Conservation (phyloP, 2,797 vertebrate species). For the Heliangelus exortis region DNA sequence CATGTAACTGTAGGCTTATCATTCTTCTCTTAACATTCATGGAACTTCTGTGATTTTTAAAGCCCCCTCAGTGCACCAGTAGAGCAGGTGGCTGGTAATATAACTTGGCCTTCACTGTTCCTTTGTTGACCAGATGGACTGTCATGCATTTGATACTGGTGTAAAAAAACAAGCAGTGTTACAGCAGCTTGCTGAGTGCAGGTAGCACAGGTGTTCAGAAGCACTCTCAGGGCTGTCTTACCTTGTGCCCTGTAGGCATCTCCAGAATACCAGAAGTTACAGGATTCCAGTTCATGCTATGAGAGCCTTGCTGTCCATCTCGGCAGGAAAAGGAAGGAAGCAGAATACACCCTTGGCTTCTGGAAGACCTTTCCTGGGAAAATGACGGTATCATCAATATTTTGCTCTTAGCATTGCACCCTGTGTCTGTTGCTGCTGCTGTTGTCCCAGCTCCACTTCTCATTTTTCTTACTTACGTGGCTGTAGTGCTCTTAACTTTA, state of each 20-base stretch:
- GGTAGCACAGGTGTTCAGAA: neutral
- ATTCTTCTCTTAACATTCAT: neutral
- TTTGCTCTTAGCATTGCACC: neutral
- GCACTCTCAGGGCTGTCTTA: neutral
- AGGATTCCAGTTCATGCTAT: slow-evolving; percentile 89
- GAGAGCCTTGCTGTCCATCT: slow-evolving; percentile 88
- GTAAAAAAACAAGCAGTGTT: neutral
- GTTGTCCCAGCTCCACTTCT: neutral
- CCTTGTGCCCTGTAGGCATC: slow-evolving; percentile 78
- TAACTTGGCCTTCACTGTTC: neutral
- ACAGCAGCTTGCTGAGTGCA: neutral
- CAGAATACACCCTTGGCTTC: slow-evolving; percentile 91
- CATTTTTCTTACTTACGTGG: neutral
- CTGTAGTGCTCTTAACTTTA: neutral
- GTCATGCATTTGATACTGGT: neutral
- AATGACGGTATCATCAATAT: slow-evolving; percentile 87
- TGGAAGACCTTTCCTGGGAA: slow-evolving; percentile 99
- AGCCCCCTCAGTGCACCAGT: neutral
- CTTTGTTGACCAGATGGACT: neutral
- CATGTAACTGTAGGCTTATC: neutral
- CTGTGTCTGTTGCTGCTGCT: neutral
- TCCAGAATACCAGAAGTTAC: slow-evolving; percentile 90
- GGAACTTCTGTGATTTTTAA: neutral
- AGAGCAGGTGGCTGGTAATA: neutral
- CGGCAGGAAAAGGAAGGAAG: slow-evolving; percentile 90